Percentiles rank a stretch among this genome's conserved stretches.
Conservation (phyloP, 2,888 invertebrate genomes). For the Tricholauxania praeusta region DNA sequence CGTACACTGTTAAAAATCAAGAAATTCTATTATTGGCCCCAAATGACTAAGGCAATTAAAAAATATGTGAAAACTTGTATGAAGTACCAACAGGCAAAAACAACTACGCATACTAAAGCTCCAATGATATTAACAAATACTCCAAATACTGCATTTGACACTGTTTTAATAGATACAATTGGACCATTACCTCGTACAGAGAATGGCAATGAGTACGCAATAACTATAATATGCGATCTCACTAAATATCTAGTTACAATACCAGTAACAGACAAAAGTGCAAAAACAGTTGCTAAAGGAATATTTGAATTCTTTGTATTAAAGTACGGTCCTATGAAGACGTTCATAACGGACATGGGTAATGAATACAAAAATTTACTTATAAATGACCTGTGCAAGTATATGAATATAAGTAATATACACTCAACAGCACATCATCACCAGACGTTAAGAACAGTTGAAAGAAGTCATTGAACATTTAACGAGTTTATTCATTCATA, state of each 20-base stretch:
- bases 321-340: too few species aligned
- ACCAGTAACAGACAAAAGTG: too few species aligned
- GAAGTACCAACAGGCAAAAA: slow-evolving; percentile 23
- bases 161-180: slow-evolving; percentile 44
- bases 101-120: neutral
- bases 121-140: slow-evolving; percentile 28
- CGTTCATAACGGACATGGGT: too few species aligned
- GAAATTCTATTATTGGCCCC: slow-evolving; percentile 22
- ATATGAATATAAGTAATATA: too few species aligned
- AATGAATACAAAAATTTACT: too few species aligned
- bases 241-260: slow-evolving; percentile 43
- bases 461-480: too few species aligned
- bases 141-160: slow-evolving; percentile 40
- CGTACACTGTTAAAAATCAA: neutral
- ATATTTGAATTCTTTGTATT: slow-evolving; percentile 48
- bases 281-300: too few species aligned
- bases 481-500: too few species aligned
- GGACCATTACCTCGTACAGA: slow-evolving; percentile 44
- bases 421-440: too few species aligned
- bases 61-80: slow-evolving; percentile 24
- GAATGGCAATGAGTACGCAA: slow-evolving; percentile 41
- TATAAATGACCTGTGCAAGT: too few species aligned
- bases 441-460: too few species aligned
- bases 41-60: slow-evolving; percentile 26
- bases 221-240: slow-evolving; percentile 44